Base-by-base conservation (phyloP, 1,140 invertebrate species). In the Danaus plexippus region DNA sequence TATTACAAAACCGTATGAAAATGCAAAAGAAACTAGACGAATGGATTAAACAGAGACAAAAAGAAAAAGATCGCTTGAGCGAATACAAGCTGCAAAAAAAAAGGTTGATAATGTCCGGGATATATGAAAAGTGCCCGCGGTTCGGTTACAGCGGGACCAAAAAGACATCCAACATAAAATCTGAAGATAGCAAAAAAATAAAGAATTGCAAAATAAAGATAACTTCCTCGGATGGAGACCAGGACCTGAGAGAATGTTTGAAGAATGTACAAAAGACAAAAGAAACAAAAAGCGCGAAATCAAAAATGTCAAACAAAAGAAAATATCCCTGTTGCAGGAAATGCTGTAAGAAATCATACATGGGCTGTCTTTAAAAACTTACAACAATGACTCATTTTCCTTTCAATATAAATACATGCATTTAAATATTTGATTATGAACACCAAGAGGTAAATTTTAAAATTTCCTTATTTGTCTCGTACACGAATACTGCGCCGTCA, bases 271-370 rank as follows among this genome's bases (percentile, higher is more conserved):
- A 13, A 22, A 61, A 48, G 48, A 12, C 32, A 47, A 32, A 9
- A 9, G 53, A 11, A 12, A 45, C 43, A 40, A 45, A 40, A 52
- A 15, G 43, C 3, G n/a, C 1, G 1, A 32, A 12, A 2, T 44
- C 11, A 45, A 50, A 18, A 41, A 58, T 10, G 1, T 45, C 32
- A 11, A 57, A 52, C 9, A 32, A 46, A 10, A 44, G 46, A 13
- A 67, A 62, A n/a, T 74, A 69, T 50, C 77, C 77, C 0, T 83
- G 77, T 43, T 82, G 79, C 46, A 70, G 79, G 22, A 82, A 82
- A 50, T 82, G 79, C 49, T 82, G 79, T 45, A 82, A 82, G 45
- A 71, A 69, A 43, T 82, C 79, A 0, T 79, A 77, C 32, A 59
- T 82, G 53, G 79, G 79, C 0, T 82, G 79, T 49, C 60, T 82